phyloP scores from a whole-genome alignment of 2,888 invertebrate genomes.

The Digitonthophagus gazella region DNA sequence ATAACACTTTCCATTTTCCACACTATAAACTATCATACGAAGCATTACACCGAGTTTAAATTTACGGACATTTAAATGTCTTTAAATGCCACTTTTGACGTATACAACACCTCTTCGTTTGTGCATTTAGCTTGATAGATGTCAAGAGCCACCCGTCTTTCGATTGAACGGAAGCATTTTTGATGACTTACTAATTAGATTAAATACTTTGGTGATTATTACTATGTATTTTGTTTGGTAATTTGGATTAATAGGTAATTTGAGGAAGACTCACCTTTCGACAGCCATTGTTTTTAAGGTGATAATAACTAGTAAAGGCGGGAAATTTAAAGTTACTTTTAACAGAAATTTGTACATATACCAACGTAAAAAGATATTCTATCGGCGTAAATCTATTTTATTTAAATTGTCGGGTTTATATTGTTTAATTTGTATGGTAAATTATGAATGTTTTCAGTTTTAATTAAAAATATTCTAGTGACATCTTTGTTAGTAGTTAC shows the following conservation, averaged over 20 bases:
- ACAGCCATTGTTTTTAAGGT: constrained; percentile 25
- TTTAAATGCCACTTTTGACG: background rate
- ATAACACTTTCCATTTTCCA: constrained; percentile 41
- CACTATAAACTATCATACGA: constrained; percentile 11
- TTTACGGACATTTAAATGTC: background rate
- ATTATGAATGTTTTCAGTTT: no score
- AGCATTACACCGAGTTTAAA: background rate
- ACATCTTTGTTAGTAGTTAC: no score
- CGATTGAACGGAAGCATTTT: background rate
- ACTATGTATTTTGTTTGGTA: background rate
- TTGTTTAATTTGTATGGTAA: no score
- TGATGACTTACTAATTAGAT: background rate
- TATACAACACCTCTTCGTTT: background rate
- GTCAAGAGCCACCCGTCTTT: background rate
- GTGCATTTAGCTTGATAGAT: background rate
- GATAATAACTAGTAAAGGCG: constrained; percentile 17
- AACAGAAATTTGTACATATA: background rate
- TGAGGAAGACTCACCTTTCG: constrained; percentile 22
- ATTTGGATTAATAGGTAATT: background rate
- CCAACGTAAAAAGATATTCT: no score
- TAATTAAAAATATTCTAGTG: no score
- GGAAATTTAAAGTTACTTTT: constrained; percentile 20
- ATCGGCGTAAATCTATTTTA: no score
- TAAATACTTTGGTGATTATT: background rate
- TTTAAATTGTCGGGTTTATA: no score